Conservation (phyloP, 2,888 invertebrate species). For the Tipula unca region DNA sequence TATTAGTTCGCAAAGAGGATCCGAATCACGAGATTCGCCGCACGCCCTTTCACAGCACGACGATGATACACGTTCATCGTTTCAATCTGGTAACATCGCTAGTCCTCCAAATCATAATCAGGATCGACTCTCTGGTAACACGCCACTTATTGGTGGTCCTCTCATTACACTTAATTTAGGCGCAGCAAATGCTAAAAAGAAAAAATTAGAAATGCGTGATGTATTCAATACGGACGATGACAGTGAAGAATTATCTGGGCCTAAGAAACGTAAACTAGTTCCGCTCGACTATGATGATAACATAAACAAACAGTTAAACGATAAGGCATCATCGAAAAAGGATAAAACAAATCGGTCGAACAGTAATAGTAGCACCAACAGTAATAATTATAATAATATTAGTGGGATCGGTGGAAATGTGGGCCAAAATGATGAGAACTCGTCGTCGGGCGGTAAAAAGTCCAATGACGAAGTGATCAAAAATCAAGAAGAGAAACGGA, state of each 20-base stretch:
- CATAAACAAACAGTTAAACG: conserved; percentile 19
- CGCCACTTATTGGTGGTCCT: conserved; percentile 35
- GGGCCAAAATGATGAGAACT: conserved; percentile 27
- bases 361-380: conserved; percentile 31
- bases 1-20: background rate
- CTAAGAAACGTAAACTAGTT: conserved; percentile 69
- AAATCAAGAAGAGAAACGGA: conserved; percentile 88
- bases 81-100: conserved; percentile 30
- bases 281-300: conserved; percentile 44
- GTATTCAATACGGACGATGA: conserved; percentile 83
- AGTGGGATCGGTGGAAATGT: conserved; percentile 29
- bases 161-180: conserved; percentile 43
- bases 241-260: conserved; percentile 46
- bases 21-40: conserved; percentile 19
- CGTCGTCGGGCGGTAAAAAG: conserved; percentile 38
- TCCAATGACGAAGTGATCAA: conserved; percentile 54
- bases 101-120: conserved; percentile 24
- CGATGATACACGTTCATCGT: conserved; percentile 45
- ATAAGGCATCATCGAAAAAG: conserved; percentile 31
- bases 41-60: conserved; percentile 26
- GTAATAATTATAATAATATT: conserved; percentile 29
- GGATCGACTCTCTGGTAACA: conserved; percentile 23
- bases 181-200: conserved; percentile 47
- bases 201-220: conserved; percentile 71
- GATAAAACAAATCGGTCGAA: conserved; percentile 40